Conservation (phyloP, 92 coral and sea anemone genomes). For the Nematostella vectensis region DNA sequence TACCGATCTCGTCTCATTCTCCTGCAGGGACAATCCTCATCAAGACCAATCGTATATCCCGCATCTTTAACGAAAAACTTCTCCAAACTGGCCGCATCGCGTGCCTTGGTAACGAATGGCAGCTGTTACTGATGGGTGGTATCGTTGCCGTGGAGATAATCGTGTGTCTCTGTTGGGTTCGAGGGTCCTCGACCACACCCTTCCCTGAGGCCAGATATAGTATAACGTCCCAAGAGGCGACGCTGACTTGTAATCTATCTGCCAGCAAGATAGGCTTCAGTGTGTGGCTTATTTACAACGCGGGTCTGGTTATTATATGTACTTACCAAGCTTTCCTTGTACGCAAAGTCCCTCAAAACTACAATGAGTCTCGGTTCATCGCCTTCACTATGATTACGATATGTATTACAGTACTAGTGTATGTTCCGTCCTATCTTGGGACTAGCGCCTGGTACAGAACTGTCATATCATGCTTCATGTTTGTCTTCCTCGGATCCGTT, state of each 20-base stretch:
- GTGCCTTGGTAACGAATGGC: constrained; percentile 63
- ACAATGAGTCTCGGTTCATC: constrained; percentile 72
- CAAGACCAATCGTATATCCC: constrained; percentile 67
- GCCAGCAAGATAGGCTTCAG: constrained; percentile 50
- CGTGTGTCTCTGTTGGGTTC: constrained; percentile 44
- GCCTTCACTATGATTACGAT: constrained; percentile 74
- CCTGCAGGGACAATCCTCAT: constrained; percentile 51
- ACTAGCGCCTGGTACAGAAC: constrained; percentile 58
- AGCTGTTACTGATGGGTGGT: constrained; percentile 42
- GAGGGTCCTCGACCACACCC: constrained; percentile 26
- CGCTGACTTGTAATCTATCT: constrained; percentile 37
- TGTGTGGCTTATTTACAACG: constrained; percentile 65
- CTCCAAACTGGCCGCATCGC: constrained; percentile 46
- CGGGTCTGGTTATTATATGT: constrained; percentile 63
- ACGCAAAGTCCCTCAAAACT: constrained; percentile 77
- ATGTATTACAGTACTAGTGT: constrained; percentile 62
- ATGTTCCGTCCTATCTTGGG: constrained; percentile 53
- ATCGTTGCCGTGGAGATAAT: constrained; percentile 34
- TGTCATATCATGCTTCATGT: constrained; percentile 43
- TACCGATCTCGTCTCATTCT: no score
- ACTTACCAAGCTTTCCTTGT: constrained; percentile 80
- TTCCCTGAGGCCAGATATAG: constrained; percentile 25
- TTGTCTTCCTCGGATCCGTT: constrained; percentile 44
- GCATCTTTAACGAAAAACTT: constrained; percentile 69
- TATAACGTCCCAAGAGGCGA: constrained; percentile 33